A percentile compares a stretch with the other conserved stretches of the same genome.
Conservation (phyloP, 1,140 invertebrate species). For the Liolophura sinensis region DNA sequence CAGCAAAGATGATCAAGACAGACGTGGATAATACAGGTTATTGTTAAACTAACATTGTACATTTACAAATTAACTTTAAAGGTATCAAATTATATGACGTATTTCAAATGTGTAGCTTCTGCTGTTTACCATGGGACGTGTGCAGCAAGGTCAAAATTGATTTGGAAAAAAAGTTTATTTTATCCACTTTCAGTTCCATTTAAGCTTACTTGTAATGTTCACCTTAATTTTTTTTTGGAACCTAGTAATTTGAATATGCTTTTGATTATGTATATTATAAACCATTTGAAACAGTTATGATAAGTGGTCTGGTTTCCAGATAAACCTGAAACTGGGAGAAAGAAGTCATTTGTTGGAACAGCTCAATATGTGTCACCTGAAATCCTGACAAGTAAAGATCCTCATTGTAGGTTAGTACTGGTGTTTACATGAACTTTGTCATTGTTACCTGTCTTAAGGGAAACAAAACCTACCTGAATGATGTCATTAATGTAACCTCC, state of each 20-base stretch:
- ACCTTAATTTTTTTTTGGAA: neutral
- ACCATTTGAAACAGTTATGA: neutral
- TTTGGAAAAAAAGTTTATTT: neutral
- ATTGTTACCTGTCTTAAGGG: no score
- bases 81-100: no score
- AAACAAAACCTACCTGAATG: no score
- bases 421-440: no score
- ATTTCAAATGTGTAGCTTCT: no score
- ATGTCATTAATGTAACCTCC: no score
- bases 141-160: no score
- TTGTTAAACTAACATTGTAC: neutral
- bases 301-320: slow-evolving; percentile 3
- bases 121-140: no score
- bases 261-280: neutral
- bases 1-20: slow-evolving; percentile 75
- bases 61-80: no score
- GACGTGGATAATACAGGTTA: slow-evolving; percentile 4
- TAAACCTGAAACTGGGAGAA: slow-evolving; percentile 20
- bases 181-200: no score
- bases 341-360: slow-evolving; percentile 96
- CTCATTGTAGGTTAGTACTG: slow-evolving; percentile 62
- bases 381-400: slow-evolving; percentile 80
- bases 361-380: slow-evolving; percentile 99
- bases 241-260: neutral
- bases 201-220: neutral